Percentiles rank a stretch among this genome's conserved stretches.
Conservation (phyloP, 2,113 vertebrate species). For the Plecturocebus donacophilus region DNA sequence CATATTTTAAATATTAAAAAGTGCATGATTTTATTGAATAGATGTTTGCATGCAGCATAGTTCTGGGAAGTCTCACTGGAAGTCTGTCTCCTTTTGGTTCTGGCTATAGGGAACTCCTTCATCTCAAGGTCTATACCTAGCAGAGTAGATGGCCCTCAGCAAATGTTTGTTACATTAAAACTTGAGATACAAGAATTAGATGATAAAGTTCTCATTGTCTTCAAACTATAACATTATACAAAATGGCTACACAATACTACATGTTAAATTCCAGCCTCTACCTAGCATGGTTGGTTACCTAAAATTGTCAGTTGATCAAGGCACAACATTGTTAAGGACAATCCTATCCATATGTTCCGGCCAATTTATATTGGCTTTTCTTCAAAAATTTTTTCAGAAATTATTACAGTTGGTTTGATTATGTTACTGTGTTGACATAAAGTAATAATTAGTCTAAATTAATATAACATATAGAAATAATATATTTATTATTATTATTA, state of each 20-base stretch:
- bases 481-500: neutral
- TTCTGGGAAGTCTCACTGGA: neutral
- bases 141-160: neutral
- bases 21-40: neutral
- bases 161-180: neutral
- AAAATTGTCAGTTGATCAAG: neutral
- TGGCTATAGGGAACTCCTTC: neutral
- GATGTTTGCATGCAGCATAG: accelerated
- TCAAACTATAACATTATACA: neutral
- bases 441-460: neutral
- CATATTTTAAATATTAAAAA: neutral
- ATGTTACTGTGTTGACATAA: neutral
- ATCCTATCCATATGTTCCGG: neutral
- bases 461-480: neutral
- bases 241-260: neutral
- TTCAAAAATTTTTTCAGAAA: neutral
- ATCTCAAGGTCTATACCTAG: accelerated
- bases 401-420: neutral
- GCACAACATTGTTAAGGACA: neutral
- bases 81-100: neutral
- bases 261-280: neutral
- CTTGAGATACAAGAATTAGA: neutral
- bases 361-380: neutral
- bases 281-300: neutral
- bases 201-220: neutral